phyloP scores from a whole-genome alignment of 2,888 invertebrate genomes.

The Sminthurides aquaticus region DNA sequence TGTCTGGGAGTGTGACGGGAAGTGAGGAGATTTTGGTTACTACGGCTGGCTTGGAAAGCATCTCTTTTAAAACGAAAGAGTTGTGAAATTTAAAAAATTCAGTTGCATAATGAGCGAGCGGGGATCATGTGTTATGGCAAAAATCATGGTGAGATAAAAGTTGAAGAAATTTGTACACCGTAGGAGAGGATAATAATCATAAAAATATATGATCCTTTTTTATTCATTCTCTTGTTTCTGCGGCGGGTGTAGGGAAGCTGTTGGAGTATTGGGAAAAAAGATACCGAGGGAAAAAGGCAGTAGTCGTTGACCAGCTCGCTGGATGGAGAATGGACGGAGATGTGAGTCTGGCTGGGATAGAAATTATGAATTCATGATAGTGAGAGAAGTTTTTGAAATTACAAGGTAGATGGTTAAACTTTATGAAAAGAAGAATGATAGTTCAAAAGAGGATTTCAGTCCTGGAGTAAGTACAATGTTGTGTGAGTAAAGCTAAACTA shows the following conservation, averaged over 20 bases:
- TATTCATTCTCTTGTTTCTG: background rate
- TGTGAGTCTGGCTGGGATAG: background rate
- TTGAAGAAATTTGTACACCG: background rate
- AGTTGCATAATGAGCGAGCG: background rate
- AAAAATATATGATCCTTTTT: slow-evolving; percentile 10
- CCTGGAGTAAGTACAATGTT: too few relatives aligned
- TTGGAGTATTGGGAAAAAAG: slow-evolving; percentile 1
- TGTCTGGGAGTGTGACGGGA: too few relatives aligned
- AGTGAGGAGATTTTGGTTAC: too few relatives aligned
- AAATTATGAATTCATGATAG: background rate
- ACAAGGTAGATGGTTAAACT: background rate
- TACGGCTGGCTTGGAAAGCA: too few relatives aligned
- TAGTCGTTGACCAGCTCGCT: too few relatives aligned
- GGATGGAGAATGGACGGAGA: too few relatives aligned
- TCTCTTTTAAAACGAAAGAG: too few relatives aligned
- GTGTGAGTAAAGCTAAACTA: too few relatives aligned
- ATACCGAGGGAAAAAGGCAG: too few relatives aligned
- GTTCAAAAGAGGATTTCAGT: too few relatives aligned
- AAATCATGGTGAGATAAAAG: background rate
- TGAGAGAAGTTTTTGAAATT: background rate
- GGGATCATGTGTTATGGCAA: background rate
- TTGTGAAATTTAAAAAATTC: background rate
- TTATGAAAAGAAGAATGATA: too few relatives aligned
- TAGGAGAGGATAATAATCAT: slow-evolving; percentile 6
- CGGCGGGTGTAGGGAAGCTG: too few relatives aligned